These are phyloP conservation scores for Pterobdella sp. DNA, from an alignment of 2,888 invertebrate genomes.

Conservation along the genomic window DNA sequence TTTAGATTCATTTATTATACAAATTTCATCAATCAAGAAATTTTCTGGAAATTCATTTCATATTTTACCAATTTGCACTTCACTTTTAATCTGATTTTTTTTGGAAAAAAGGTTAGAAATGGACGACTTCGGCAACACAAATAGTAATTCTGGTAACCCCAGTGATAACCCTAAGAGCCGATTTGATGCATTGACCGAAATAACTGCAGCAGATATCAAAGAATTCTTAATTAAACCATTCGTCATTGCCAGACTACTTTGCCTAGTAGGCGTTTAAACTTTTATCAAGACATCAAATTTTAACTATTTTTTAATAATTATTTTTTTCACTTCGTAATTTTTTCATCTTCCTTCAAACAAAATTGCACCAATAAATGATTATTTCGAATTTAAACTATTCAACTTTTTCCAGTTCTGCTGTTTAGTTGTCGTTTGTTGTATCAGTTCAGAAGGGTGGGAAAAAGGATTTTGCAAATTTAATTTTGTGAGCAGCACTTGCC, in stretches of 20 bases:
- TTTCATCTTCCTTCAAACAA: background rate
- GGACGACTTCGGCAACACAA: background rate
- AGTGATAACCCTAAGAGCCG: background rate
- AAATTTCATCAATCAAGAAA: too few relatives aligned
- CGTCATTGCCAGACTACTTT: conserved; percentile 11
- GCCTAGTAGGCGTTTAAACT: conserved; percentile 5
- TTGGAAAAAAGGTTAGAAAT: conserved; percentile 2
- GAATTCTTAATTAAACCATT: background rate
- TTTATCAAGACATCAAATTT: background rate
- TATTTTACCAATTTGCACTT: too few relatives aligned
- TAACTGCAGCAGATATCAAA: background rate
- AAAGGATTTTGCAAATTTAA: conserved; percentile 4
- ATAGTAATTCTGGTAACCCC: background rate
- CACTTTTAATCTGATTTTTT: conserved; percentile 1
- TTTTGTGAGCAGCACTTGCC: background rate
- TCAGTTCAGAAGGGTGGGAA: background rate
- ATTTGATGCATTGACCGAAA: background rate
- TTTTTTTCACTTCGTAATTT: background rate
- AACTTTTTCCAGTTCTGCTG: background rate
- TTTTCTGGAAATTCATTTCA: too few relatives aligned
- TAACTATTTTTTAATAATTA: background rate
- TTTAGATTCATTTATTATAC: too few relatives aligned
- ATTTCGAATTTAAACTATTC: too few relatives aligned
- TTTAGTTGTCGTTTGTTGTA: background rate
- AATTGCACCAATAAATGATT: background rate